These are phyloP conservation scores for Nyctibius bracteatus DNA, from an alignment of 2,113 vertebrate species.

Conservation along the genomic window DNA sequence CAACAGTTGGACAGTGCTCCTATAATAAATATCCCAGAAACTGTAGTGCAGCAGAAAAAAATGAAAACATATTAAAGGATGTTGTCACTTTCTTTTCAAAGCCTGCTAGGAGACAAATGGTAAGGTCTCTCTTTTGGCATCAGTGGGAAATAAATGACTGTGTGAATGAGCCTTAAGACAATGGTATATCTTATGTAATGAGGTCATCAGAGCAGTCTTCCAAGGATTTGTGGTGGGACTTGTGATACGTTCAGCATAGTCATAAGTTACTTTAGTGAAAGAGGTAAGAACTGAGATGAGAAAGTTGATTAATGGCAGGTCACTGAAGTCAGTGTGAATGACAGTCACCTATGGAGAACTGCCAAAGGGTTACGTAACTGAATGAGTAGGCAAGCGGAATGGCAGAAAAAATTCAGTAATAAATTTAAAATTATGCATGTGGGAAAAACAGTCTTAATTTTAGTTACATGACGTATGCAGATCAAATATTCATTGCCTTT, in stretches of 20 bases:
- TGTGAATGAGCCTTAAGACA: neutral
- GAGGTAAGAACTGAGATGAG: neutral
- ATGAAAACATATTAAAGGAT: slow-evolving; percentile 67
- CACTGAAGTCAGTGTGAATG: neutral
- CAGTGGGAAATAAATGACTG: neutral
- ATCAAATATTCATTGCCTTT: neutral
- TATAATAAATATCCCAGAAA: slow-evolving; percentile 68
- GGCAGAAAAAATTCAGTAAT: neutral
- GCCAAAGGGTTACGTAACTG: neutral
- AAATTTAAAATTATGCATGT: neutral
- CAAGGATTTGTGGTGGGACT: neutral
- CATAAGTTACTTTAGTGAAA: neutral
- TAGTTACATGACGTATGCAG: neutral
- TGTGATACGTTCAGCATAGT: neutral
- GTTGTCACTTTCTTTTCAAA: slow-evolving; percentile 83
- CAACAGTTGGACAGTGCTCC: slow-evolving; percentile 80
- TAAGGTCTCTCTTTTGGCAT: slow-evolving; percentile 56
- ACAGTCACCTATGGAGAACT: neutral
- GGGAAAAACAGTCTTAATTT: neutral
- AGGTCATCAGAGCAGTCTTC: neutral
- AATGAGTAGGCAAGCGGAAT: neutral
- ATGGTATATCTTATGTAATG: neutral
- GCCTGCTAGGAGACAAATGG: slow-evolving; percentile 80
- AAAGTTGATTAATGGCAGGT: neutral
- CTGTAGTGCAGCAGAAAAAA: slow-evolving; percentile 67